Evolutionary conservation across 2,113 vertebrate species (phyloP).

Genomic region (Trematocara macrostoma): DNA sequence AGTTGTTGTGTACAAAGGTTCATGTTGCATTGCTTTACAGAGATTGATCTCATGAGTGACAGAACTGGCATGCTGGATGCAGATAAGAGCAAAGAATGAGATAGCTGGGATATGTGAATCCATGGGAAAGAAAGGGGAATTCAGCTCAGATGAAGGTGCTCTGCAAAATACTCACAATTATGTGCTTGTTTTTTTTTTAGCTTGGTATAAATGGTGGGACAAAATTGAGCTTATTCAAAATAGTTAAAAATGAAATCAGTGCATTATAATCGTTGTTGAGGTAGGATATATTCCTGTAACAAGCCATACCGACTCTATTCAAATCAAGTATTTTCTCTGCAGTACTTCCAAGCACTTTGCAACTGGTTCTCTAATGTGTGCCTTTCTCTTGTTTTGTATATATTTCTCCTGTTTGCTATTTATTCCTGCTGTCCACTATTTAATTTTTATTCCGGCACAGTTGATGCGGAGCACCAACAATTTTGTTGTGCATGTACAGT

Average conservation of each 20-base stretch:
- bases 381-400: not conserved
- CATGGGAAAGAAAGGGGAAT: not conserved
- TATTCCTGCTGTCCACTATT: not conserved
- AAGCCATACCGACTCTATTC: not conserved
- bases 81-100: constrained; percentile 35
- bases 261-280: not conserved
- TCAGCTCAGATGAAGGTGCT: not conserved
- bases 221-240: not conserved
- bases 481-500: not conserved
- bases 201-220: not conserved
- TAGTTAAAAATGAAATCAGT: not conserved
- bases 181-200: not conserved
- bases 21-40: not conserved
- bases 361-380: not conserved
- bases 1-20: not conserved
- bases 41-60: not conserved
- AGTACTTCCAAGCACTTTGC: not conserved
- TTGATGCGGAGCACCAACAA: not conserved
- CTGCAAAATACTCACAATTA: not conserved
- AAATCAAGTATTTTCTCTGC: not conserved
- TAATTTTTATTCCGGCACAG: not conserved
- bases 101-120: not conserved
- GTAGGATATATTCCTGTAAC: not conserved
- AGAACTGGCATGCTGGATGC: not conserved
- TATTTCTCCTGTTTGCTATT: not conserved